Percentiles rank a stretch among this genome's conserved stretches.
Evolutionary conservation across 1,140 invertebrate genomes (phyloP).

Genomic region (Brachionus rotundiformis): DNA sequence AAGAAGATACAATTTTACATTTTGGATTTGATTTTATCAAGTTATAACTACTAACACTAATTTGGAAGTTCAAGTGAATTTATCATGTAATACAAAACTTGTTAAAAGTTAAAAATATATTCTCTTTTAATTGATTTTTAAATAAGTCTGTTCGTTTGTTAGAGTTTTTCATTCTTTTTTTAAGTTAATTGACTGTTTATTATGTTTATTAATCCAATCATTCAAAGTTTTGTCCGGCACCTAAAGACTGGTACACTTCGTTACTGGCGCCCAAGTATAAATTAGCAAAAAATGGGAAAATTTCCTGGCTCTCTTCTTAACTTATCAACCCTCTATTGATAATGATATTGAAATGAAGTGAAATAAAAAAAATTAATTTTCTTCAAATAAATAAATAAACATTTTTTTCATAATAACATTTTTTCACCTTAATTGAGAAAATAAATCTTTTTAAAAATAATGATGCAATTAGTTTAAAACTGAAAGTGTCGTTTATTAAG

Average conservation of each 20-base stretch:
- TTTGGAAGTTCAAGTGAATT: slow-evolving; percentile 12
- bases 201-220: background rate
- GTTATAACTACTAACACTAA: background rate
- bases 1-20: slow-evolving; percentile 11
- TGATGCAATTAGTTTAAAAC: background rate
- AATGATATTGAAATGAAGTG: no score
- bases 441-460: background rate
- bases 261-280: no score
- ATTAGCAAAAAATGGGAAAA: no score
- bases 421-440: background rate
- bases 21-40: slow-evolving; percentile 21
- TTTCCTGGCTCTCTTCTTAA: no score
- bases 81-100: slow-evolving; percentile 1
- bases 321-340: no score
- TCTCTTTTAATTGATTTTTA: slow-evolving; percentile 6
- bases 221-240: background rate
- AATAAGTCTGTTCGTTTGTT: background rate
- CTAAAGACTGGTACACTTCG: background rate
- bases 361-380: no score
- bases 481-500: background rate
- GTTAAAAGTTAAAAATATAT: slow-evolving; percentile 15
- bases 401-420: background rate
- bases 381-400: no score
- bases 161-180: background rate
- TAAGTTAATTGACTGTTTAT: background rate